Percentiles rank a stretch among this genome's conserved stretches.
phyloP scores from a whole-genome alignment of 1,140 invertebrate genomes.

The Halesus radiatus region DNA sequence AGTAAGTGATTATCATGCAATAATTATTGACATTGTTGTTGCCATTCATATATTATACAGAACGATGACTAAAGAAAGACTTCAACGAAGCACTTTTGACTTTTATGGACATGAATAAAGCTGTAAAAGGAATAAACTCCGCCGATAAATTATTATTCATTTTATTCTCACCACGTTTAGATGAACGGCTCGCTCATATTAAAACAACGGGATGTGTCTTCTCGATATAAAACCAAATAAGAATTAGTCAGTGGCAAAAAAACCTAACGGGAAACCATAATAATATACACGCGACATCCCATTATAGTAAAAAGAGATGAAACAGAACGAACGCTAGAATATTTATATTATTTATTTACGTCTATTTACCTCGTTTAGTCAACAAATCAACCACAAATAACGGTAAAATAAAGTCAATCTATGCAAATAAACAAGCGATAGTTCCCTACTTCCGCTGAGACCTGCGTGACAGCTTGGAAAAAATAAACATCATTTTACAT shows the following conservation, averaged over 20 bases:
- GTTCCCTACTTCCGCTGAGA: slow-evolving; percentile 12
- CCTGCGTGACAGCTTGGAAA: slow-evolving; percentile 27
- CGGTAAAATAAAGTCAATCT: background rate
- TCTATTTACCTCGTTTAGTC: background rate
- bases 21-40: too few species aligned
- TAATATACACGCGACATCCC: background rate
- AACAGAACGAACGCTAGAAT: background rate
- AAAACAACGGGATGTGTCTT: too few species aligned
- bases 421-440: background rate
- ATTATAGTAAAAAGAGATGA: background rate
- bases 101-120: too few species aligned
- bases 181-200: too few species aligned
- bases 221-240: too few species aligned
- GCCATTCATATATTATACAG: too few species aligned
- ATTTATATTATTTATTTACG: background rate
- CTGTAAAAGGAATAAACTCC: too few species aligned
- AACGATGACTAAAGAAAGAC: too few species aligned
- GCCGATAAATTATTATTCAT: too few species aligned
- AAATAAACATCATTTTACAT: slow-evolving; percentile 24
- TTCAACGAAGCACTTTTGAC: too few species aligned
- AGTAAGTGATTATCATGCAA: too few species aligned
- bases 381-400: background rate
- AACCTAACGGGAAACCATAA: slow-evolving; percentile 1
- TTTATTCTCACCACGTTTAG: too few species aligned
- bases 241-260: background rate